Conservation (phyloP, 2,113 vertebrate species). For the Xyrauchen texanus region DNA sequence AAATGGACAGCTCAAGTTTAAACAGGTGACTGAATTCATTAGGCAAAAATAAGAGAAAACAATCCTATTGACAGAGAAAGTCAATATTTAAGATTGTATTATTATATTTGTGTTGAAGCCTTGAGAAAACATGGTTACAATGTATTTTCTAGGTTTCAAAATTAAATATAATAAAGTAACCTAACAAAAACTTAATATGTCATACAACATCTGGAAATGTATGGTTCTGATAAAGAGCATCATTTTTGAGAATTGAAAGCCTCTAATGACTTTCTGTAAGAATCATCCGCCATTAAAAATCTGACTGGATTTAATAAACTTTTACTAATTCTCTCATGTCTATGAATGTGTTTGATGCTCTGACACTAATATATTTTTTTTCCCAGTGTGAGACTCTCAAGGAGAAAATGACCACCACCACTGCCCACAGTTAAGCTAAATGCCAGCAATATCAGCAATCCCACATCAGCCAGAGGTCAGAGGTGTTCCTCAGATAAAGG, state of each 20-base stretch:
- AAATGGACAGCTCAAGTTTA: constrained; percentile 81
- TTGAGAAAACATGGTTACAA: too few species aligned
- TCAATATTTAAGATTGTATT: too few species aligned
- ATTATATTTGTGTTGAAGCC: too few species aligned
- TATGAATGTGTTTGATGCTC: neutral
- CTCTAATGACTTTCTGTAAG: neutral
- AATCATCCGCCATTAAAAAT: neutral
- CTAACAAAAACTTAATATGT: too few species aligned
- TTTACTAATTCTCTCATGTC: neutral
- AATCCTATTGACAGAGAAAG: neutral
- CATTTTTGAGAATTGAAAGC: too few species aligned
- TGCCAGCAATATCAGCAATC: constrained; percentile 86
- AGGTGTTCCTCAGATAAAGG: constrained; percentile 97
- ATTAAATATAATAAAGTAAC: too few species aligned
- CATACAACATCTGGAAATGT: too few species aligned
- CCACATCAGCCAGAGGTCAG: constrained; percentile 89
- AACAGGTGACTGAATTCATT: constrained; percentile 80
- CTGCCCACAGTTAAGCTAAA: constrained; percentile 88
- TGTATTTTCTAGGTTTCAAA: too few species aligned
- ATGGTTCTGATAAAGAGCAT: too few species aligned
- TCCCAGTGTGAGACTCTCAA: constrained; percentile 77
- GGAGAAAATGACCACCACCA: constrained; percentile 89
- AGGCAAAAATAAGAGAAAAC: constrained; percentile 43
- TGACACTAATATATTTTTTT: constrained; percentile 91
- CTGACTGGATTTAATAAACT: neutral